Base-by-base conservation (phyloP, 2,888 invertebrate species). In the Eupithecia subumbrata region DNA sequence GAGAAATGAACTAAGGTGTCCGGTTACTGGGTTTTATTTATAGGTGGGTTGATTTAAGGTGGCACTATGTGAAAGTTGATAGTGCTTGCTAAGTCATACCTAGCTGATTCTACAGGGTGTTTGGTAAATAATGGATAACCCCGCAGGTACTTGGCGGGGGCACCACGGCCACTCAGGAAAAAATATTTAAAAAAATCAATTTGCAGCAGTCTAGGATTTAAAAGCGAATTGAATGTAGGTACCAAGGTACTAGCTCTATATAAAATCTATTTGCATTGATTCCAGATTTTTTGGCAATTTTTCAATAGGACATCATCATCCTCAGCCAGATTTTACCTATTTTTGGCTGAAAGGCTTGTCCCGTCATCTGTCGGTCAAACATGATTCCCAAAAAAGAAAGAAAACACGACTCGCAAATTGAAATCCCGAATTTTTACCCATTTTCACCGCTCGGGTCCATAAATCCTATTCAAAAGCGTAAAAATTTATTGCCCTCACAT, bases 401-500 rank as follows among this genome's bases (percentile, higher is more conserved):
- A 22, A 43, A 45, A 40, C 48, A 45, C 63, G 25, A 16, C 60
- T 64, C 18, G 40, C 22, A 67, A 67, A 68, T 43, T 68, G 68
- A 68, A 68, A 68, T 40, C 68, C 37, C 68, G 68, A 68, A 68
- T 45, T 45, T 43, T 67, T 40, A n/a, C 67, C 43, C 37, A 67
- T 68, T 68, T 16, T 40, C 68, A 68, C 68, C 25, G n/a, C 43
- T 22, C 14, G 68, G 72, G 67, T 76, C 56, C 37, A 71, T 76
- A 76, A 73, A 71, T 76, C 69, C 70, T 63, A 16, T 71, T 73
- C 73, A 25, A 48, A 76, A 76, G 48, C 63, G 72, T 43, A 69
- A 68, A 71, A 68, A 77, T 76, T 78, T 75, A 78, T 75, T 73
- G 69, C 71, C n/a, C 71, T 71, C 66, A 74, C 76, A 71, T 76